Evolutionary conservation across 2,888 invertebrate genomes (phyloP).

Genomic region (Branchellion lobata): DNA sequence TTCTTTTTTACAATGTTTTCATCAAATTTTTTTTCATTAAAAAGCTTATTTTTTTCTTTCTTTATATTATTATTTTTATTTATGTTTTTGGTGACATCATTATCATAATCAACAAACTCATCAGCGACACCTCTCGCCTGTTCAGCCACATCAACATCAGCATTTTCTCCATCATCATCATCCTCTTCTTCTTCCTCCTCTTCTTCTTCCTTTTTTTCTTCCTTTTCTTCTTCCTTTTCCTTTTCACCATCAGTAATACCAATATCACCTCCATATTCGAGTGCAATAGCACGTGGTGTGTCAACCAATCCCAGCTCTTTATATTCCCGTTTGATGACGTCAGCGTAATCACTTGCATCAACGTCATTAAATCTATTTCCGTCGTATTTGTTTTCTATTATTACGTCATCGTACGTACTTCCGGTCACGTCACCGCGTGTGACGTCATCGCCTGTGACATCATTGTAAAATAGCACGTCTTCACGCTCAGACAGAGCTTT

Average conservation of each 20-base stretch:
- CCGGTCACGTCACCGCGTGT: too few species aligned
- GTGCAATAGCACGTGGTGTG: background rate
- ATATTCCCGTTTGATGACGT: background rate
- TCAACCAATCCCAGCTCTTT: too few species aligned
- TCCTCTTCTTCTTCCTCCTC: background rate
- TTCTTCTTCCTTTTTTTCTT: background rate
- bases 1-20: background rate
- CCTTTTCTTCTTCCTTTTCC: background rate
- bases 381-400: background rate
- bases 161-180: background rate
- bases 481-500: background rate
- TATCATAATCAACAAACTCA: slow-evolving; percentile 7
- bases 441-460: too few species aligned
- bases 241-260: slow-evolving; percentile 26
- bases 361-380: background rate
- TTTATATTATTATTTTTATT: background rate
- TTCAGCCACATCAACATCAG: slow-evolving; percentile 7
- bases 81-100: background rate
- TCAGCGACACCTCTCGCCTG: background rate
- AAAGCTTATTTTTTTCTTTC: background rate
- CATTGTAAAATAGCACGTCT: too few species aligned
- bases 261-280: background rate
- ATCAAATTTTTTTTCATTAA: too few species aligned
- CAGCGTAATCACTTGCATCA: background rate
- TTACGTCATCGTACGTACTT: background rate